Evolutionary conservation across 2,797 vertebrate genomes (phyloP), one percentile per base, ranked within the genome.

Genomic region (Cyprinodon diabolis): DNA sequence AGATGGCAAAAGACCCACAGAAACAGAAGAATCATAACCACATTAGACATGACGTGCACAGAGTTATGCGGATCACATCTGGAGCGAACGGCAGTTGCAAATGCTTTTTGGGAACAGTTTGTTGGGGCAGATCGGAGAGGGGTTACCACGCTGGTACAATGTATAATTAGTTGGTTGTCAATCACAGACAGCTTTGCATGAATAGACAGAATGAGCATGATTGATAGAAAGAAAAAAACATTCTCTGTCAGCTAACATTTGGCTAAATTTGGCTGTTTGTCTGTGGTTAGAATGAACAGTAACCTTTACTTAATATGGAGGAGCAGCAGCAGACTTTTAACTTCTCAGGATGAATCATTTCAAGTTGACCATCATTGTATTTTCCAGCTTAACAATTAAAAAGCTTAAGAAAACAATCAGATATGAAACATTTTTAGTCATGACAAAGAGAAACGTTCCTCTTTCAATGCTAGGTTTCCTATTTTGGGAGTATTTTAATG

Each of bases 161-260:
- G 79, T 80, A 78, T 81, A 86, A 90, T 74, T 67, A 79, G 71
- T 51, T 74, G 47, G 72, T 69, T 91, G 89, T 88, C 89, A 91
- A 55, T 88, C 84, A 86, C 65, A 69, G 47, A 48, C 72, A 82
- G 69, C 75, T 78, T 75, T 68, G 66, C 49, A 77, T 80, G 74
- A 81, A 70, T 66, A 74, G 77, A 78, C 67, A 51, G 30, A 63
- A 67, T 66, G 40, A 65, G 51, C 58, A 43, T 79, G 77, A 87
- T 67, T 79, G 84, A 84, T 57, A 30, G 72, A 74, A 65, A 71
- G 48, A 52, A 69, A 81, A 82, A 78, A 23, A 0, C 11, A 14
- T 72, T 69, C 77, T 75, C 78, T 82, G 67, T 72, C 72, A 54
- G 52, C 77, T 68, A 70, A 63, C 65, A 67, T 74, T 62, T 30